These are phyloP conservation scores for Meandrusa payeni DNA, from an alignment of 2,888 invertebrate genomes.

Conservation along the genomic window DNA sequence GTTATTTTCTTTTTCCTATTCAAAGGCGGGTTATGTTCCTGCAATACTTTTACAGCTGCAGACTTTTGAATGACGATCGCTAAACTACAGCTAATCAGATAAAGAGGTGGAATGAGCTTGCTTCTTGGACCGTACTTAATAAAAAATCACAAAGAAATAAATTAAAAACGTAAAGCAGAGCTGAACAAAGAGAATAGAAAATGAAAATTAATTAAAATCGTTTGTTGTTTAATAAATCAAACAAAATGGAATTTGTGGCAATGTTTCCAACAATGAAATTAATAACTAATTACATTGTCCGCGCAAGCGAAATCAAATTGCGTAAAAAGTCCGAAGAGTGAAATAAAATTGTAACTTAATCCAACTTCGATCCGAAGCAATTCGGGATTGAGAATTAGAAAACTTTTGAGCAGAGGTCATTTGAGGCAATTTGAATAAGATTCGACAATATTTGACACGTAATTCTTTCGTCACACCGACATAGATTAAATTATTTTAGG, in stretches of 20 bases:
- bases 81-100: too few relatives aligned
- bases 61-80: too few relatives aligned
- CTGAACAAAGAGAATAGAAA: not conserved
- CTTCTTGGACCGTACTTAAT: too few relatives aligned
- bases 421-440: conserved; percentile 16
- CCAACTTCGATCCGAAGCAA: conserved; percentile 13
- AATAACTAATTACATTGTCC: conserved; percentile 15
- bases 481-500: too few relatives aligned
- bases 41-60: too few relatives aligned
- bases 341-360: conserved; percentile 18
- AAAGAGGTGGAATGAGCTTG: too few relatives aligned
- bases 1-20: too few relatives aligned
- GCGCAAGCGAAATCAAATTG: not conserved
- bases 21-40: too few relatives aligned
- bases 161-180: not conserved
- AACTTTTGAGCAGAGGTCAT: conserved; percentile 15
- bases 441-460: conserved; percentile 17
- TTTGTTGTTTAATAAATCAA: conserved; percentile 17
- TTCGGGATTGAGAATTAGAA: conserved; percentile 12
- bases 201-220: conserved; percentile 19
- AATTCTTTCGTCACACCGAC: too few relatives aligned
- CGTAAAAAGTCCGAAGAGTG: conserved; percentile 14
- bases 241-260: conserved; percentile 12
- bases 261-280: conserved; percentile 23
- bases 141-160: too few relatives aligned